Evolutionary conservation across 2,888 invertebrate genomes (phyloP), one percentile per base, ranked within the genome.

Genomic region (Polydrusus cervinus): DNA sequence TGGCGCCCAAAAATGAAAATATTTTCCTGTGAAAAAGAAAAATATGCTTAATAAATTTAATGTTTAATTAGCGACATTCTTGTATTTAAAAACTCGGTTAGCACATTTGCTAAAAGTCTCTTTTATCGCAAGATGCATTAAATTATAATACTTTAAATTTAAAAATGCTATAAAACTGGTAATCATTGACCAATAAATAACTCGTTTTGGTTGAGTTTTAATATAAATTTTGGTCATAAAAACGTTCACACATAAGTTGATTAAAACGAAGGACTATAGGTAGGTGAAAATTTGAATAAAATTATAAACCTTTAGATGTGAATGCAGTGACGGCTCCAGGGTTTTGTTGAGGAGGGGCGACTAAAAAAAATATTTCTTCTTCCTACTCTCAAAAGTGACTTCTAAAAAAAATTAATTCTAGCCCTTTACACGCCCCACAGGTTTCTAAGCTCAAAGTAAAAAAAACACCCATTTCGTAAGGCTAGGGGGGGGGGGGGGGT

Each of bases 71-170:
- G 5, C 10, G 40, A 11, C 3, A 43, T n/a, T 43, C 13, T 43
- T 43, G n/a, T 10, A 10, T n/a, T 43, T 13, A 13, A 43, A 34
- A 10, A 34, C 7, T 34, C 34, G 1, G 1, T 8, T 34, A 34
- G 30, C 34, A 8, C 5, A 8, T 34, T 34, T 34, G 10, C 9
- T 1, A 10, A 9, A 34, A 34, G 34, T 9, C 34, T 34, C 8
- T 45, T n/a, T 49, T 49, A 14, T 49, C 14, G 47, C 47, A 49
- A 49, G 47, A 49, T 16, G 47, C 9, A 49, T 49, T 49, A 49
- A 49, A 16, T 49, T 14, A 49, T 49, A 49, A 49, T 34, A 34
- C 7, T 49, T 49, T 49, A 51, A 51, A 51, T 51, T 51, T 11
- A 20, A 11, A 51, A 20, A 51, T 20, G 13, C 1, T 51, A 18